Evolutionary conservation across 1,140 invertebrate genomes (phyloP), one percentile per base, ranked within the genome.

Genomic region (Drosophila erecta): DNA sequence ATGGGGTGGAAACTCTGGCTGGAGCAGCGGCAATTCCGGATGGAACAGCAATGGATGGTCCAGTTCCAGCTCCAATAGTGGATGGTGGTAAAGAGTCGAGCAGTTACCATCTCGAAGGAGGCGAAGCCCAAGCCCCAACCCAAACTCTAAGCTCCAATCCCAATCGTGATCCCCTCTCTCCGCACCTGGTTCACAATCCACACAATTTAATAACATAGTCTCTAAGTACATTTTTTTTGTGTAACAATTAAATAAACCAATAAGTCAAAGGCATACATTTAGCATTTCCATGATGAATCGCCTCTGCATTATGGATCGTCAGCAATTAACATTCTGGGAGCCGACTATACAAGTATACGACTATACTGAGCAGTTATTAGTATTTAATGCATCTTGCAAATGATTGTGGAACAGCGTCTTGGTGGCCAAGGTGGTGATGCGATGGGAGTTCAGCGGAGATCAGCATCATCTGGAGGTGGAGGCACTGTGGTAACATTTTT

Each of bases 311-410:
- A 74, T 78, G 38, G 60, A 76, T 85, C 76, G 71, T 59, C 59
- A 56, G 54, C 84, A 78, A 86, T 78, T 86, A 86, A 85, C 72
- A 60, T 67, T 76, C 71, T 76, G 53, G 54, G 46, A 40, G 12
- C 10, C 24, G 24, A 24, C 15, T 24, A 3, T n/a, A n/a, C n/a
- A n/a, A n/a, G n/a, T n/a, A n/a, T n/a, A n/a, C n/a, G n/a, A n/a
- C n/a, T n/a, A n/a, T n/a, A 44, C 56, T 30, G 40, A 53, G 60
- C 56, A 56, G 49, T 85, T 81, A 86, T 86, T 78, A 74, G 59
- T 61, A 55, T 67, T 71, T 72, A 72, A 61, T 76, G 76, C 61
- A 71, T 79, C 66, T 57, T 55, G 43, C 57, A 84, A 76, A 71
- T 71, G 65, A 53, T 71, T 73, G 72, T 56, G 77, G 54, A 79